Base-by-base conservation (phyloP, 2,888 invertebrate genomes). In the Glyphotaelius pellucidus region DNA sequence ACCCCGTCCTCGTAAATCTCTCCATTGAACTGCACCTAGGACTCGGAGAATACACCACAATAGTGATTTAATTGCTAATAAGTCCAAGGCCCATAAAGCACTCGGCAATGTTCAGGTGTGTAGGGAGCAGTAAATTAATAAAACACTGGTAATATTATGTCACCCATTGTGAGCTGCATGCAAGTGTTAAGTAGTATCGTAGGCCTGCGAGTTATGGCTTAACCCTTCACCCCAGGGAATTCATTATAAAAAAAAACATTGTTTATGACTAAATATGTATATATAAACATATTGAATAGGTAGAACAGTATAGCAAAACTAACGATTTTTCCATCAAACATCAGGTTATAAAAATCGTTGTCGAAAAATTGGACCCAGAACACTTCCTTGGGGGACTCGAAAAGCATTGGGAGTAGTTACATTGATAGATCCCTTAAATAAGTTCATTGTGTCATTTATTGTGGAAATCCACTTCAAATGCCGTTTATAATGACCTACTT, bases 101-200 rank as follows among this genome's bases (percentile, higher is more conserved):
- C 67, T 67, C 67, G 1, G 67, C 67, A n/a, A 25, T 67, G 67
- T n/a, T 67, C 67, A 67, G 67, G 67, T 67, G 67, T 67, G 19
- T 67, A 19, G 25, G 52, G 25, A 35, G 31, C 84, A 38, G 38
- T 84, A 84, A 84, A 84, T 84, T 32, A 35, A 35, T 32, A 35
- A 84, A 84, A 84, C 84, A 84, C 84, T 38, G 38, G 84, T 84
- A 84, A 35, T 84, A 84, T 84, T 84, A 84, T 84, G 84, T 84
- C 84, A 32, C 35, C 35, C 38, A 84, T 35, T 84, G 84, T 84
- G 12, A 25, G 38, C 38, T 84, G 38, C 84, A 35, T 84, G 84
- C n/a, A 38, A 84, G 25, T 67, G 38, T 84, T 32, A 84, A 25
- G 67, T 84, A 31, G 38, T 84, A 84, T 84, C 84, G 84, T 84